Base-by-base conservation (phyloP, 2,113 vertebrate genomes). In the Pseudois nayaur region DNA sequence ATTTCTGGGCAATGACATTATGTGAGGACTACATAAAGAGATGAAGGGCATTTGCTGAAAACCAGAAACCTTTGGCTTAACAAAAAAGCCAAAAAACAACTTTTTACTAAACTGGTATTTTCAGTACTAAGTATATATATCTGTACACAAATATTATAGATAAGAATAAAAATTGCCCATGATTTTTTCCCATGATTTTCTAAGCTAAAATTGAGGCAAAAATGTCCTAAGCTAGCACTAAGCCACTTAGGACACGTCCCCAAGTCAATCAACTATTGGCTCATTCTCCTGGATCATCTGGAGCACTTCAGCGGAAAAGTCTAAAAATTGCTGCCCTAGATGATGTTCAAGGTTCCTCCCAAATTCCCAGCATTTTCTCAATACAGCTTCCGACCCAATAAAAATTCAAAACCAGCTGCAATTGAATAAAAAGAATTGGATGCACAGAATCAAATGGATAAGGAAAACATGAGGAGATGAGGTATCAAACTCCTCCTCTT, bases 11-110 rank as follows among this genome's bases (percentile, higher is more conserved):
- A 94, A 86, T 87, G 25, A 92, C 1, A 95, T 23, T 90, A 95
- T 9, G 76, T 59, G 36, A 29, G 21, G 6, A 84, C 85, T 19
- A 82, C 23, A 95, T 74, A 83, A 87, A 96, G 36, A 67, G 23
- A 57, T 79, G 43, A 96, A 96, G 57, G 71, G 14, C 17, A 95
- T 78, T 16, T 55, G 33, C 19, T 52, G 55, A 96, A 86, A 96
- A 96, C 54, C 57, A 92, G 55, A 97, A 82, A 92, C 84, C 8
- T 96, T 93, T 54, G 86, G 45, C n/a, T 48, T 81, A 95, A 95
- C 3, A 89, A 89, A 95, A 85, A 64, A 86, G 25, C 5, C 0
- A 71, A 86, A 76, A 67, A 45, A 40, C 3, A 6, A 74, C 25
- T 93, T 76, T 62, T 91, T 78, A 87, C 50, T 96, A 50, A 87